Evolutionary conservation across 2,113 vertebrate species (phyloP).

Genomic region (Pangasianodon hypophthalmus): DNA sequence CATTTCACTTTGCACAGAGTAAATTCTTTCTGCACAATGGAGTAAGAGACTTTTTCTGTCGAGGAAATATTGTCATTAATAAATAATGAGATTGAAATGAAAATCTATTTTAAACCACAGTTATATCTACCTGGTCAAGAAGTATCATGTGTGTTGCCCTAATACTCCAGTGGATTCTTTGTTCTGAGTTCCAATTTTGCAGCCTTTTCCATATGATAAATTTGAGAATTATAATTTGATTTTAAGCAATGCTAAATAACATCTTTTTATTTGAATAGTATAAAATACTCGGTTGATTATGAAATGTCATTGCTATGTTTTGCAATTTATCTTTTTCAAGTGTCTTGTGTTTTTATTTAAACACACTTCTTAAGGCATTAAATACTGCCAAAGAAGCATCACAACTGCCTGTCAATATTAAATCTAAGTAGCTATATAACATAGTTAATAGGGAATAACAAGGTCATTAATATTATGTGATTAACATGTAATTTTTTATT

Average conservation of each 20-base stretch:
- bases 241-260: not conserved
- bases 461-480: not conserved
- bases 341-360: not conserved
- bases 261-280: not conserved
- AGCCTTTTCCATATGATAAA: not conserved
- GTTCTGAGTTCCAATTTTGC: not conserved
- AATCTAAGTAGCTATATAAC: not conserved
- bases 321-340: not conserved
- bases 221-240: not conserved
- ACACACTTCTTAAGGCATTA: conserved; percentile 19
- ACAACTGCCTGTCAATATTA: not conserved
- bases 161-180: conserved; percentile 7
- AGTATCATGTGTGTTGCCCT: not conserved
- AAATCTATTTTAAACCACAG: conserved; percentile 41
- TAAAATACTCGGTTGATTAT: not conserved
- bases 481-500: not conserved
- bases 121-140: conserved; percentile 4
- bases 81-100: conserved; percentile 38
- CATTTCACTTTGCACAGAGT: not conserved
- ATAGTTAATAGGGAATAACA: not conserved
- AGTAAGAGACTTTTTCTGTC: conserved; percentile 30
- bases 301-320: not conserved
- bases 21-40: conserved; percentile 20
- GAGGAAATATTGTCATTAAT: conserved; percentile 33
- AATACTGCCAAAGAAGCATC: conserved; percentile 21